Percentiles rank a stretch among this genome's conserved stretches.
phyloP scores from a whole-genome alignment of 2,113 vertebrate species.

The Solea solea region DNA sequence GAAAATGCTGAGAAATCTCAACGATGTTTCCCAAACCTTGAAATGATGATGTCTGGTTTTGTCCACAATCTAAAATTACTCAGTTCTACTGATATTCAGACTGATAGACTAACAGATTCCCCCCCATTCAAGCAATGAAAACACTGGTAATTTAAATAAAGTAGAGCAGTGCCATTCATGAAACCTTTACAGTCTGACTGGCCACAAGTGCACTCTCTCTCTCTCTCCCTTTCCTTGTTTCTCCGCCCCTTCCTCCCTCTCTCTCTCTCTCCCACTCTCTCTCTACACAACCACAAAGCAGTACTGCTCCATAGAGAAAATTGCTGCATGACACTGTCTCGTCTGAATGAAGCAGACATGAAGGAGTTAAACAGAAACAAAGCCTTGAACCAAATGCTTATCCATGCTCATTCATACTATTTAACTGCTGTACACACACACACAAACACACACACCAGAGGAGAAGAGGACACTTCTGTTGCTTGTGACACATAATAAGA shows the following conservation, averaged over 20 bases:
- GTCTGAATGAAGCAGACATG: constrained; percentile 52
- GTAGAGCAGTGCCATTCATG: constrained; percentile 52
- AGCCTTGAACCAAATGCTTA: constrained; percentile 59
- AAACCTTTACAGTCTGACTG: constrained; percentile 28
- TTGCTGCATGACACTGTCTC: constrained; percentile 35
- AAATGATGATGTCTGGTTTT: too few species aligned
- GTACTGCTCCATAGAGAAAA: constrained; percentile 51
- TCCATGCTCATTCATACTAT: constrained; percentile 72
- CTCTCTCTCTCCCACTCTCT: constrained; percentile 25
- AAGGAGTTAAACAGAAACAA: constrained; percentile 59
- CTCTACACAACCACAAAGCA: constrained; percentile 11
- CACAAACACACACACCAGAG: constrained; percentile 9
- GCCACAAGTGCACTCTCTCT: neutral
- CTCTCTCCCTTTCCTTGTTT: neutral
- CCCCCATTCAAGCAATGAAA: constrained; percentile 27
- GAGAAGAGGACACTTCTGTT: constrained; percentile 30
- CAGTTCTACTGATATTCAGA: neutral
- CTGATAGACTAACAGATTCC: constrained; percentile 13
- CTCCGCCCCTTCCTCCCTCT: constrained; percentile 1
- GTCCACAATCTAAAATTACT: too few species aligned
- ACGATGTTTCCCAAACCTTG: too few species aligned
- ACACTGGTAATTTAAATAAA: constrained; percentile 28
- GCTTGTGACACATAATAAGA: constrained; percentile 17
- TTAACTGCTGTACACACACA: constrained; percentile 31
- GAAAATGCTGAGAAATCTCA: too few species aligned